Evolutionary conservation across 2,113 vertebrate genomes (phyloP).

Genomic region (Calyptommatus sinebrachiatus): DNA sequence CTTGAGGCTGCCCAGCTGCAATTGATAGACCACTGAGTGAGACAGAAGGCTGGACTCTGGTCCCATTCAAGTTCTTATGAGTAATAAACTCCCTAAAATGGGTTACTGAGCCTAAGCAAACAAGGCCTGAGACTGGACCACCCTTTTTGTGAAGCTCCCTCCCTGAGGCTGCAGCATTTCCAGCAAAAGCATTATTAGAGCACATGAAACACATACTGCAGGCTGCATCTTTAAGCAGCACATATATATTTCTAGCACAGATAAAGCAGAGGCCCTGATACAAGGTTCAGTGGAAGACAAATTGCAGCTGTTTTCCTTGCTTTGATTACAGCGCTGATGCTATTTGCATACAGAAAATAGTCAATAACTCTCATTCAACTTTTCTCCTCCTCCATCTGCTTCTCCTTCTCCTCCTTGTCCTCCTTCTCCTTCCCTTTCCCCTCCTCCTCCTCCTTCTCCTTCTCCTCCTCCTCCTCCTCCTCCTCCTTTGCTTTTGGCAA

Average conservation of each 20-base stretch:
- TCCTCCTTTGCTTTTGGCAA: not conserved
- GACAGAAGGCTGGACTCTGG: too few species aligned
- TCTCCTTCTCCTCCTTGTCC: too few species aligned
- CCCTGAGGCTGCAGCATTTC: constrained; percentile 3
- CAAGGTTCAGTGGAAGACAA: constrained; percentile 14
- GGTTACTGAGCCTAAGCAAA: too few species aligned
- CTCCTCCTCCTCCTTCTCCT: too few species aligned
- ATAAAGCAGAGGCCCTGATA: constrained; percentile 24
- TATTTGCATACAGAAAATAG: constrained; percentile 35
- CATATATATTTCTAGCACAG: not conserved
- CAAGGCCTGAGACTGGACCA: not conserved
- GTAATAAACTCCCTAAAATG: too few species aligned
- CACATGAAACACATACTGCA: not conserved
- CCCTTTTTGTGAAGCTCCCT: not conserved
- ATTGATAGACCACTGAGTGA: too few species aligned
- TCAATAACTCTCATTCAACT: constrained; percentile 33
- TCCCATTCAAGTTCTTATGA: too few species aligned
- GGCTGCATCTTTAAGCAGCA: constrained; percentile 28
- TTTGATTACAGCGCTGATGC: constrained; percentile 27
- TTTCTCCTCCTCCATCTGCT: not conserved
- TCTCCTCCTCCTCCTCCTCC: too few species aligned
- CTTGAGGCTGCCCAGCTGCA: too few species aligned
- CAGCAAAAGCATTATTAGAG: not conserved
- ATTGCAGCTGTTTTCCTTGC: constrained; percentile 31
- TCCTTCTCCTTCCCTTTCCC: too few species aligned